Percentiles rank a stretch among this genome's conserved stretches.
These are phyloP conservation scores for Cheilinus undulatus DNA, from an alignment of 2,113 vertebrate species.

Conservation along the genomic window DNA sequence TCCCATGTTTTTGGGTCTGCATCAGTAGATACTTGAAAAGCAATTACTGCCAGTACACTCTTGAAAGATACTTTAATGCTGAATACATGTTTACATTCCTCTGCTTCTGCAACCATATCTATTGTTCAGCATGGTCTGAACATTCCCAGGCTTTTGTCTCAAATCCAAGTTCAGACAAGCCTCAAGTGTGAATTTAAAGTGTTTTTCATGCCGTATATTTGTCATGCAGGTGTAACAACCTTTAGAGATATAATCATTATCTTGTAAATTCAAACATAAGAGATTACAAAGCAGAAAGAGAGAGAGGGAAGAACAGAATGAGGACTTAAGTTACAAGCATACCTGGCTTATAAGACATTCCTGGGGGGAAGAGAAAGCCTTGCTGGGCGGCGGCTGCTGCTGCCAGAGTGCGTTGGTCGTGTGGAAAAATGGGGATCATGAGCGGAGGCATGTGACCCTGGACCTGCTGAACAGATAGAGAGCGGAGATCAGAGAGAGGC, in stretches of 20 bases:
- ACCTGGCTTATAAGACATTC: conserved; percentile 99
- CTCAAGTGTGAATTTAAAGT: conserved; percentile 17
- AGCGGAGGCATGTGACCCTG: conserved; percentile 99
- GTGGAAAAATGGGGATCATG: conserved; percentile 99
- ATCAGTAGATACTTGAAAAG: conserved; percentile 69
- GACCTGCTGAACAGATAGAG: conserved; percentile 93
- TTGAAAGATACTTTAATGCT: conserved; percentile 74
- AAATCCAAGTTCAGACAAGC: conserved; percentile 57
- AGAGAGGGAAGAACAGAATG: conserved; percentile 17
- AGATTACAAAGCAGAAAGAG: conserved; percentile 6
- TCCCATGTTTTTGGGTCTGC: conserved; percentile 57
- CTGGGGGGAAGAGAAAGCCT: conserved; percentile 99
- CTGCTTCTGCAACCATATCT: conserved; percentile 60
- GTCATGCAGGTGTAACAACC: neutral
- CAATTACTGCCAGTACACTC: conserved; percentile 60
- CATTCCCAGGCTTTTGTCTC: conserved; percentile 39
- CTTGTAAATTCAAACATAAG: neutral
- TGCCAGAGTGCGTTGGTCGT: conserved; percentile 99
- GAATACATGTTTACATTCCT: conserved; percentile 81
- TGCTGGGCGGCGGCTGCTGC: conserved; percentile 98
- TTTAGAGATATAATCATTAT: neutral
- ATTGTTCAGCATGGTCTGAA: conserved; percentile 73
- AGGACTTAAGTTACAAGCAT: conserved; percentile 63
- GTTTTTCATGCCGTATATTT: conserved; percentile 3
- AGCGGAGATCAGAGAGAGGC: conserved; percentile 92